phyloP scores from a whole-genome alignment of 2,113 vertebrate species.

The Lichenostomus cassidix region DNA sequence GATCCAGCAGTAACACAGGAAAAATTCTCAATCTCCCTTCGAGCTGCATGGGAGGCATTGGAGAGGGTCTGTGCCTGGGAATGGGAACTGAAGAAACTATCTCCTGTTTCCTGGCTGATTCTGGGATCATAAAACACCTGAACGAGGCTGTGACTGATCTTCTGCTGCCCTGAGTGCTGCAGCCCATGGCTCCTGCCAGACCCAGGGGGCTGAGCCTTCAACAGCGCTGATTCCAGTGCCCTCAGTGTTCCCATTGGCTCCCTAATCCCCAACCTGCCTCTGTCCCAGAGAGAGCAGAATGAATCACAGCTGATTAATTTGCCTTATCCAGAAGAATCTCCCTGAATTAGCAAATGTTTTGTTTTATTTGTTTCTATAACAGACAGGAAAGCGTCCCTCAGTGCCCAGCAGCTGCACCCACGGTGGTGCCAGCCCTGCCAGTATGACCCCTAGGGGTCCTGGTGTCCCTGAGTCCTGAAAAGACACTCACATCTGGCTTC shows the following conservation, averaged over 20 bases:
- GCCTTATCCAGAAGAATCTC: background rate
- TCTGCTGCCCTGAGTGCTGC: background rate
- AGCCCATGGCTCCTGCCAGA: fast-evolving
- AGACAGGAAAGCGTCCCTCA: background rate
- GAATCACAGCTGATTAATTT: background rate
- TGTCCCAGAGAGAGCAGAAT: background rate
- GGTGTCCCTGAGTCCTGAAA: background rate
- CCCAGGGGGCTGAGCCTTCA: fast-evolving
- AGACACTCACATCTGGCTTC: background rate
- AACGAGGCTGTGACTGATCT: background rate
- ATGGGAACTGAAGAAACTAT: fast-evolving
- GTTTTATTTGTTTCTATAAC: background rate
- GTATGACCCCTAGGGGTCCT: fast-evolving
- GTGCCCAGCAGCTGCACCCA: background rate
- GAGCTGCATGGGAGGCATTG: fast-evolving
- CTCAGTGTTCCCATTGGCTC: fast-evolving
- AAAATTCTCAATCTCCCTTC: background rate
- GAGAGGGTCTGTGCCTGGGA: background rate
- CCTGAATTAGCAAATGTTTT: conserved; percentile 41
- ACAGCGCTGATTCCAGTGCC: fast-evolving
- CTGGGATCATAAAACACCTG: background rate
- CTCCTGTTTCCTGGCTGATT: background rate
- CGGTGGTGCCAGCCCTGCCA: background rate
- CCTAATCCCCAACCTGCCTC: background rate
- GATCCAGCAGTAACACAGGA: background rate